Evolutionary conservation across 1,140 invertebrate genomes (phyloP).

Genomic region (Drosophila melanogaster): DNA sequence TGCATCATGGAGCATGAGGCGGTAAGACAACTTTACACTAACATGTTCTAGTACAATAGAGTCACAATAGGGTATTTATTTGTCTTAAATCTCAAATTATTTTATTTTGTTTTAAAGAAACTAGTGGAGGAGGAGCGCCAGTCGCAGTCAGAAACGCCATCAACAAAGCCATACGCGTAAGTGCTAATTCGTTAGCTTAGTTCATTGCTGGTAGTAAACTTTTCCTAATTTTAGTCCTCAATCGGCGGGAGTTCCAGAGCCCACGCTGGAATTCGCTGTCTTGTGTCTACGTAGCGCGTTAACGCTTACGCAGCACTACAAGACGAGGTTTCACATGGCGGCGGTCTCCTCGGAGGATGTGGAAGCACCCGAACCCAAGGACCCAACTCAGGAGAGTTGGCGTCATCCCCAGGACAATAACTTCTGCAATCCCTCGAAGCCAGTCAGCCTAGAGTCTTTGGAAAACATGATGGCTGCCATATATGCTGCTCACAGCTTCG

Average conservation of each 20-base stretch:
- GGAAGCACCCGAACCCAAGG: constrained; percentile 84
- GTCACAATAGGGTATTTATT: too few relatives aligned
- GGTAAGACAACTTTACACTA: constrained; percentile 81
- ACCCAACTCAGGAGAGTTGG: constrained; percentile 68
- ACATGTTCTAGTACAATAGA: background rate
- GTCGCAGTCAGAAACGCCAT: constrained; percentile 17
- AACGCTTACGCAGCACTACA: constrained; percentile 85
- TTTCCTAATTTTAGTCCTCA: constrained; percentile 85
- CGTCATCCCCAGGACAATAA: constrained; percentile 81
- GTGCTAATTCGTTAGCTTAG: background rate
- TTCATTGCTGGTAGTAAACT: background rate
- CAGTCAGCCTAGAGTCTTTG: constrained; percentile 79
- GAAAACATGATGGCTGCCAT: constrained; percentile 88
- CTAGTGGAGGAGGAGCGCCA: constrained; percentile 54
- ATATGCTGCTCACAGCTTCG: constrained; percentile 92
- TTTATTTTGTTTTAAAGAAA: constrained; percentile 37
- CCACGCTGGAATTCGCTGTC: constrained; percentile 95
- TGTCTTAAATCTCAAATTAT: background rate
- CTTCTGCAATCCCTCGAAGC: constrained; percentile 84
- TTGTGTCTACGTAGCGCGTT: constrained; percentile 95
- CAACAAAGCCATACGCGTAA: constrained; percentile 58
- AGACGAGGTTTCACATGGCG: constrained; percentile 84
- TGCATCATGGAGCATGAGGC: constrained; percentile 91
- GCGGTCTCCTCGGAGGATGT: constrained; percentile 41
- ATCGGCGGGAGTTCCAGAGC: constrained; percentile 92